Conservation (phyloP, 1,140 invertebrate species). For the Conus betulinus region DNA sequence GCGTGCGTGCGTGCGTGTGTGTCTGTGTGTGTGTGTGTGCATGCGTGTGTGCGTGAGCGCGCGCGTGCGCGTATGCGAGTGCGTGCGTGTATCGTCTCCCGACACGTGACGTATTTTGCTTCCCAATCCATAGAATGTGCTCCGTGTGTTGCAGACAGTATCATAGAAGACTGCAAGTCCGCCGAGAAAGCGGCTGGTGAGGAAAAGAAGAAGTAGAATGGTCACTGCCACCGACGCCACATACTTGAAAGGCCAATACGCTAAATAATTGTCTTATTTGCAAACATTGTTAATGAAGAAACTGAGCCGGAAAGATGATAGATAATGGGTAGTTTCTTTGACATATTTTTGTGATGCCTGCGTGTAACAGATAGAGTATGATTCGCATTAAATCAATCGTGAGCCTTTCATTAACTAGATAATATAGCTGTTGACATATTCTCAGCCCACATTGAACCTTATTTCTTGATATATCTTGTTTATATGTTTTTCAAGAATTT, state of each 20-base stretch:
- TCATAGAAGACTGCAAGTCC: slow-evolving; percentile 28
- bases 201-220: neutral
- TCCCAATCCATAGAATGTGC: neutral
- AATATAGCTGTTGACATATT: neutral
- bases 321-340: neutral
- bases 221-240: too few relatives aligned
- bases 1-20: too few relatives aligned
- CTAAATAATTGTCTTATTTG: too few relatives aligned
- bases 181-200: slow-evolving; percentile 12
- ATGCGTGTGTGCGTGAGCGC: too few relatives aligned
- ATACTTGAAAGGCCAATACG: too few relatives aligned
- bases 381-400: neutral
- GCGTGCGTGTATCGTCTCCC: neutral
- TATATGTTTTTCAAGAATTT: neutral
- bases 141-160: slow-evolving; percentile 27
- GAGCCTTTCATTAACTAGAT: neutral
- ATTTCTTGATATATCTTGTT: neutral
- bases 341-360: neutral
- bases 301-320: neutral
- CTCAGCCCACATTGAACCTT: too few relatives aligned
- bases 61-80: neutral
- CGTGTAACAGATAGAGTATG: neutral
- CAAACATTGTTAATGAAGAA: neutral
- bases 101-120: neutral
- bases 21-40: too few relatives aligned